A percentile compares a stretch with the other conserved stretches of the same genome.
phyloP scores from a whole-genome alignment of 2,113 vertebrate species.

The Oplegnathus fasciatus region DNA sequence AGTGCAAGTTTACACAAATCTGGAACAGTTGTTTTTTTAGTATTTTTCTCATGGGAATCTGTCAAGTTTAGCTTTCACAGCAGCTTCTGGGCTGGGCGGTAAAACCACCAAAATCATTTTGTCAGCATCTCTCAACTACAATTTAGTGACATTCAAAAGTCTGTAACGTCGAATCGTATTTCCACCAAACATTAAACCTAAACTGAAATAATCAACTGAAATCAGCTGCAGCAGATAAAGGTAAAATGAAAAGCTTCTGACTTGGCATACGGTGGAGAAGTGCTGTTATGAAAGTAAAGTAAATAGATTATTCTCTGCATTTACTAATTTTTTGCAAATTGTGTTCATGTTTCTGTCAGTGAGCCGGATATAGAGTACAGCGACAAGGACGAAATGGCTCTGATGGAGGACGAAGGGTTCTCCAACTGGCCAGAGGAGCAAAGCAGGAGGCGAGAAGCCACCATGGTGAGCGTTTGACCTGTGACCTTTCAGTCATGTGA shows the following conservation, averaged over 20 bases:
- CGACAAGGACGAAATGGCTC: background rate
- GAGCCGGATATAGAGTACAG: constrained; percentile 37
- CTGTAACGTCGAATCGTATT: too few relatives aligned
- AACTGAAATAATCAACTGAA: background rate
- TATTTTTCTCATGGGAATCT: too few relatives aligned
- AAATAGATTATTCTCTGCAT: too few relatives aligned
- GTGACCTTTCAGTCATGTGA: background rate
- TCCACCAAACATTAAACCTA: background rate
- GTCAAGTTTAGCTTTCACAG: too few relatives aligned
- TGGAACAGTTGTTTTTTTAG: too few relatives aligned
- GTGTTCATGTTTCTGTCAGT: constrained; percentile 35
- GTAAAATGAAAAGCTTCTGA: too few relatives aligned
- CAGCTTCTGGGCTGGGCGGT: too few relatives aligned
- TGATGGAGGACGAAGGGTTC: constrained; percentile 32
- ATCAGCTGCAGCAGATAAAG: background rate
- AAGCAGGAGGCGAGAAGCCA: constrained; percentile 46
- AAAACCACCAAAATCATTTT: too few relatives aligned
- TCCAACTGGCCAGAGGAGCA: constrained; percentile 44
- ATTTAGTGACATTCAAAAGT: too few relatives aligned
- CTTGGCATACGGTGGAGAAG: background rate
- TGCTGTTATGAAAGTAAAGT: background rate
- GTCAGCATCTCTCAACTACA: too few relatives aligned
- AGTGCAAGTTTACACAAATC: too few relatives aligned
- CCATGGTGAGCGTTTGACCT: constrained; percentile 39
- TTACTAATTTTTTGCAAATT: background rate